phyloP scores from a whole-genome alignment of 2,797 vertebrate genomes.

The Sylvia borin region DNA sequence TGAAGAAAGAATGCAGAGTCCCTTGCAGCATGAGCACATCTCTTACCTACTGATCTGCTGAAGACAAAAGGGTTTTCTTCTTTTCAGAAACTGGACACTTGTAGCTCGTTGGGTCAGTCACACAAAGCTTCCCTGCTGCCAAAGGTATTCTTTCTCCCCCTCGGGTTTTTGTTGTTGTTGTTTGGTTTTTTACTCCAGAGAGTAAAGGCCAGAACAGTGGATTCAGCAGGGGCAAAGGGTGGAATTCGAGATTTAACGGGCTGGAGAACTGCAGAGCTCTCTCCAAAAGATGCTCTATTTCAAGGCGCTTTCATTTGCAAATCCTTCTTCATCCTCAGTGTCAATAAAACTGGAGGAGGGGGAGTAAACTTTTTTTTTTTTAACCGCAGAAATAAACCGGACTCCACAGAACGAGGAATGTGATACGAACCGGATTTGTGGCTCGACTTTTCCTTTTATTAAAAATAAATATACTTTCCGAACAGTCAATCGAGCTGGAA shows the following conservation, averaged over 20 bases:
- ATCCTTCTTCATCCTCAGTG: conserved; percentile 61
- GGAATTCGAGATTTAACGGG: conserved; percentile 36
- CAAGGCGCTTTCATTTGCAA: conserved; percentile 62
- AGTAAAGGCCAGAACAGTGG: conserved; percentile 58
- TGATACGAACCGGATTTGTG: background rate
- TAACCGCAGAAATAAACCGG: background rate
- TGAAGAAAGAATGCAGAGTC: background rate
- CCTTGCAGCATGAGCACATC: background rate
- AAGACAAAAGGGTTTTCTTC: conserved; percentile 63
- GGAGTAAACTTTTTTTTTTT: conserved; percentile 19
- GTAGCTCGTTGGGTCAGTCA: conserved; percentile 41
- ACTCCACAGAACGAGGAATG: background rate
- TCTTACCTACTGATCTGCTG: conserved; percentile 62
- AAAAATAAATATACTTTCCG: conserved; percentile 1
- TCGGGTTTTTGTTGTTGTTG: conserved; percentile 48
- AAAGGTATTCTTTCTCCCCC: conserved; percentile 18
- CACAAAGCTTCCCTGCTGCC: conserved; percentile 63
- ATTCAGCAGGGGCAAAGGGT: conserved; percentile 58
- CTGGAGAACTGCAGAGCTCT: conserved; percentile 5
- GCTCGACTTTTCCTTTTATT: conserved; percentile 13
- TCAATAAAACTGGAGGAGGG: conserved; percentile 13
- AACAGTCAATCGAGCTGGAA: background rate
- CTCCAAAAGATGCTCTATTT: conserved; percentile 41
- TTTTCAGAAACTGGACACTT: conserved; percentile 57
- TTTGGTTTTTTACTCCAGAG: conserved; percentile 43